These are phyloP conservation scores for Phrynocephalus versicolor DNA, from an alignment of 2,113 vertebrate genomes.

Conservation along the genomic window DNA sequence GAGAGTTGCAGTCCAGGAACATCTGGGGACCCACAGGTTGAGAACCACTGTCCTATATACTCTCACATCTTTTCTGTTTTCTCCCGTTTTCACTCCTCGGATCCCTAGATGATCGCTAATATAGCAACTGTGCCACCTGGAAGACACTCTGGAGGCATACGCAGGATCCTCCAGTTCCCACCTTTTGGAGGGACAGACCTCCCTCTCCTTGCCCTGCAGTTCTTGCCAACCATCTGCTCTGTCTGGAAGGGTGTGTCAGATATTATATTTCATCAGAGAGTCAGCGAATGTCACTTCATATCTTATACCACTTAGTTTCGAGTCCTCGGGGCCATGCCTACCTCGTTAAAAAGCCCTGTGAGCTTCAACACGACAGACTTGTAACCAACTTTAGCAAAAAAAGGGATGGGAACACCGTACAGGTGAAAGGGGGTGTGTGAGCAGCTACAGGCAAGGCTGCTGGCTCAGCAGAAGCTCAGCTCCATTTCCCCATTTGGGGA, in stretches of 20 bases:
- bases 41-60: too few relatives aligned
- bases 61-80: too few relatives aligned
- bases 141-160: neutral
- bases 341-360: neutral
- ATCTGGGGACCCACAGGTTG: too few relatives aligned
- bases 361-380: neutral
- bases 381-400: constrained; percentile 1
- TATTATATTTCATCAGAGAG: neutral
- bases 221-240: neutral
- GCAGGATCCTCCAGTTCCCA: too few relatives aligned
- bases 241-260: neutral
- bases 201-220: neutral
- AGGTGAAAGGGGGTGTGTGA: neutral
- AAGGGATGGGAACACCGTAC: neutral
- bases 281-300: neutral
- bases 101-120: neutral
- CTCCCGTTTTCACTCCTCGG: too few relatives aligned
- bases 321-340: neutral
- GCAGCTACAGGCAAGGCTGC: too few relatives aligned
- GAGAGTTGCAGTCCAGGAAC: too few relatives aligned
- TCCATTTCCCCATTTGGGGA: neutral
- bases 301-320: neutral
- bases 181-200: neutral
- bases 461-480: neutral
- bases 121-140: neutral